A percentile compares a stretch with the other conserved stretches of the same genome.
These are phyloP conservation scores for Plagodis dolabraria DNA, from an alignment of 2,888 invertebrate species.

Conservation along the genomic window DNA sequence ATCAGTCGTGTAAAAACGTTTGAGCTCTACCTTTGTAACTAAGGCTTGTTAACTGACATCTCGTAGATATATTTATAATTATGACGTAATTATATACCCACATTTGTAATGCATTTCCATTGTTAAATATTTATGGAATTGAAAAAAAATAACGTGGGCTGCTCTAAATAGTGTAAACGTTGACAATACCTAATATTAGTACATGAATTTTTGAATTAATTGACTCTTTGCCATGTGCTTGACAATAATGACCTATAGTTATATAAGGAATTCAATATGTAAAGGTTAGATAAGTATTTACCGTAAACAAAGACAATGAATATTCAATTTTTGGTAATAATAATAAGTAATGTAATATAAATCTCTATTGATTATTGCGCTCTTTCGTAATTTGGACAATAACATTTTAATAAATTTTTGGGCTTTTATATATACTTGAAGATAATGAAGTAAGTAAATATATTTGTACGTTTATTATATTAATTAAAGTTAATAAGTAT, in stretches of 20 bases:
- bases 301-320: conserved; percentile 29
- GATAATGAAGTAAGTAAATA: background rate
- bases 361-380: conserved; percentile 34
- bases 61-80: conserved; percentile 20
- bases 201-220: background rate
- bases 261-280: conserved; percentile 9
- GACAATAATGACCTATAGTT: conserved; percentile 25
- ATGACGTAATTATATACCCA: conserved; percentile 7
- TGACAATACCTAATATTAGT: conserved; percentile 10
- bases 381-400: conserved; percentile 60
- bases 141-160: conserved; percentile 6
- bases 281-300: conserved; percentile 15
- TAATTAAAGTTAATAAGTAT: conserved; percentile 18
- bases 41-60: conserved; percentile 35
- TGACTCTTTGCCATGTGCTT: conserved; percentile 19
- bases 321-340: conserved; percentile 22
- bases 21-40: conserved; percentile 54
- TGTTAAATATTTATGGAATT: conserved; percentile 22
- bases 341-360: conserved; percentile 17
- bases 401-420: conserved; percentile 51
- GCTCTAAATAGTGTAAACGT: conserved; percentile 8
- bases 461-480: conserved; percentile 21
- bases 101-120: conserved; percentile 18
- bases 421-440: conserved; percentile 47
- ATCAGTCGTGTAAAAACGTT: conserved; percentile 66